A percentile compares a stretch with the other conserved stretches of the same genome.
These are phyloP conservation scores for Lumbricus terrestris DNA, from an alignment of 2,888 invertebrate genomes.

Conservation along the genomic window DNA sequence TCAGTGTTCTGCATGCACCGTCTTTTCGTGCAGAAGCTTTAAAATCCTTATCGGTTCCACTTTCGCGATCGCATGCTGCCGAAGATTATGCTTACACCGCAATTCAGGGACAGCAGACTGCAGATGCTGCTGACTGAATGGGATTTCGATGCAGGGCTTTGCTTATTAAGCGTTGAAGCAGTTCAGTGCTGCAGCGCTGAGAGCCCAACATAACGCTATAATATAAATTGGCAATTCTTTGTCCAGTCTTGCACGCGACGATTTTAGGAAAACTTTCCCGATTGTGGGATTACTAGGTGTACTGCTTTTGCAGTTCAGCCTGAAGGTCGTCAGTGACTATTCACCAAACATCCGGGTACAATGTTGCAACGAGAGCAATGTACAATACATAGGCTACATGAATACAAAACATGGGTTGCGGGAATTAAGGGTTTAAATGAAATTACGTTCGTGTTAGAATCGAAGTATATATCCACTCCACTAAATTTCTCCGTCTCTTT, in stretches of 20 bases:
- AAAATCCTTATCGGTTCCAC: too few species aligned
- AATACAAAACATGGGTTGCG: too few species aligned
- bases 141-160: not conserved
- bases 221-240: not conserved
- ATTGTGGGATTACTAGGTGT: not conserved
- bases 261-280: not conserved
- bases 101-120: not conserved
- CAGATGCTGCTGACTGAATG: too few species aligned
- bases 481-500: too few species aligned
- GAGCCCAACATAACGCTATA: not conserved
- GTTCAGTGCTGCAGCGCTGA: not conserved
- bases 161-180: too few species aligned
- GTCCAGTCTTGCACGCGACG: not conserved
- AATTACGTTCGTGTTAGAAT: too few species aligned
- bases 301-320: not conserved
- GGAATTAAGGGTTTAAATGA: too few species aligned
- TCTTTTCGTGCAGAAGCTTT: not conserved
- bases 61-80: not conserved
- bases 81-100: not conserved
- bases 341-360: not conserved
- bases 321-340: too few species aligned
- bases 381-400: too few species aligned
- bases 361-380: not conserved
- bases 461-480: too few species aligned
- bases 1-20: not conserved